Evolutionary conservation across 2,888 invertebrate genomes (phyloP), one percentile per base, ranked within the genome.

Genomic region (Andrena chrysosceles): DNA sequence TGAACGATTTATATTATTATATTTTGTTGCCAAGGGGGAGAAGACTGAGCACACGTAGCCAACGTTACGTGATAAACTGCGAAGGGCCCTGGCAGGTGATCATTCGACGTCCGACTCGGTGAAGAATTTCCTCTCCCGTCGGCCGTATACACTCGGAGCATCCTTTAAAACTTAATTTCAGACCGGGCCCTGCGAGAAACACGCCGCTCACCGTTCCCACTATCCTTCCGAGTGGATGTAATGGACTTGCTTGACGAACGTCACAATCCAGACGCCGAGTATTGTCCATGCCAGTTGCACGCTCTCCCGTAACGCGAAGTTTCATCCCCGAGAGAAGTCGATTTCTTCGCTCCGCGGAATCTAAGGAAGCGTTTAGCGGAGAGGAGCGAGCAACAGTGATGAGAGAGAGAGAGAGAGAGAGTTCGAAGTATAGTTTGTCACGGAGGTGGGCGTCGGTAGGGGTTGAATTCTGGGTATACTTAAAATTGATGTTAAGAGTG

Each of bases 1-100:
- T 62, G 56, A 77, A 83, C 86, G 86, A 87, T 87, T 88, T 87
- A 87, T 87, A 80, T 84, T 77, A 81, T 88, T 87, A 85, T 85
- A 87, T 85, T 80, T 85, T 48, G 71, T 81, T 48, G 69, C 63
- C 59, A 70, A 48, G 54, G 31, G 73, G 52, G 59, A 48, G 33
- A 56, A 56, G 42, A 2, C 56, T 13, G 60, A 35, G 59, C 75
- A 76, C 75, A 76, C 75, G 81, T 82, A 23, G n/a, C 42, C 56
- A 10, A 0, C 13, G 26, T 49, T 62, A 70, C 75, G 73, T 70
- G 86, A 87, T 86, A 87, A 83, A 86, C 85, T 77, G 63, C 59
- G 7, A 56, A 13, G 13, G 7, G 29, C 8, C 13, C 29, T 48
- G 42, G 67, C 70, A 26, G 26, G 52, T 66, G 76, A 84, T 74